Evolutionary conservation across 2,888 invertebrate genomes (phyloP).

Genomic region (Oscheius sp.): DNA sequence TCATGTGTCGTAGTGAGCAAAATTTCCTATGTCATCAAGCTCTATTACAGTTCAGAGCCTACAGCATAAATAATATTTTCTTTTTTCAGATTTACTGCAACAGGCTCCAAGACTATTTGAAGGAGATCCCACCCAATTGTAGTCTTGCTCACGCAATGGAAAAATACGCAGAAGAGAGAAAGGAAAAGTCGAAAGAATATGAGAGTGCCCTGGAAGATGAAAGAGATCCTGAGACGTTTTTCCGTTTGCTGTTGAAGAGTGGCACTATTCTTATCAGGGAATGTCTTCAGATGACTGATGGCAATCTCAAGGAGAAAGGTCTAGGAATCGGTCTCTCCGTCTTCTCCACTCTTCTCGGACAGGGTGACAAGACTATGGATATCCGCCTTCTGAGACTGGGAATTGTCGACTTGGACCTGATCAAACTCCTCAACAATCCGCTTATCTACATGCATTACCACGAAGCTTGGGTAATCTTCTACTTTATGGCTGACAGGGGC

Average conservation of each 20-base stretch:
- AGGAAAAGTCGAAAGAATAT: neutral
- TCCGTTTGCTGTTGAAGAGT: conserved; percentile 3
- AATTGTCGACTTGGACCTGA: conserved; percentile 17
- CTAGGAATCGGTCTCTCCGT: neutral
- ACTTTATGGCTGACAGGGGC: conserved; percentile 4
- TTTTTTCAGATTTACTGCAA: neutral
- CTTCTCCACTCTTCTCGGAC: conserved; percentile 7
- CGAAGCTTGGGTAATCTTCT: conserved; percentile 14
- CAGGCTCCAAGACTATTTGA: neutral
- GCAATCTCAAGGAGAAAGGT: neutral
- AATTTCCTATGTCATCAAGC: neutral
- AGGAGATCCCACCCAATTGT: conserved; percentile 1
- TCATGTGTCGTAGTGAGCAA: neutral
- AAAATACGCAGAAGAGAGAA: neutral
- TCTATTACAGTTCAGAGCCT: neutral
- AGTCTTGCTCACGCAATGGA: neutral
- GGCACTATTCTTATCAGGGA: conserved; percentile 13
- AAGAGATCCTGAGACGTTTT: conserved; percentile 1
- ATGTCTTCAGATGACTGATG: conserved; percentile 8
- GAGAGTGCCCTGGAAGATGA: neutral
- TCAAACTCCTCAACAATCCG: neutral
- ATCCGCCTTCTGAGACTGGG: conserved; percentile 14
- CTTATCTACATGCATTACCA: conserved; percentile 14
- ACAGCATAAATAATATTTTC: neutral
- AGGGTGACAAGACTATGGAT: neutral